phyloP scores from a whole-genome alignment of 1,140 invertebrate genomes.

The Euschistus heros region DNA sequence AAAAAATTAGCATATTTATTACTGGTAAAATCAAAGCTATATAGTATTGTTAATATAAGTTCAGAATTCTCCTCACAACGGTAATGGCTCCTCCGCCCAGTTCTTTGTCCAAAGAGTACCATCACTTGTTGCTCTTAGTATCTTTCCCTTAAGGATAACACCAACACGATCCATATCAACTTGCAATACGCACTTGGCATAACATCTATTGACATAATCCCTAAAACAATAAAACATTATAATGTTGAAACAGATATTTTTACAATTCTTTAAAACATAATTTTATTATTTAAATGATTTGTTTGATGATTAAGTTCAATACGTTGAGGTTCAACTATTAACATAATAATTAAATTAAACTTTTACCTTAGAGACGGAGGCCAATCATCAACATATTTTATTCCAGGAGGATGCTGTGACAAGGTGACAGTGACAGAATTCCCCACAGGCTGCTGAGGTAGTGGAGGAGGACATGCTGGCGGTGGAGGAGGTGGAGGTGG shows the following conservation, averaged over 20 bases:
- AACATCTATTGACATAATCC: constrained; percentile 80
- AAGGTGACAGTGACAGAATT: background rate
- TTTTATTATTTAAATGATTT: background rate
- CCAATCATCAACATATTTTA: constrained; percentile 15
- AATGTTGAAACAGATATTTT: background rate
- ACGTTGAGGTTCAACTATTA: background rate
- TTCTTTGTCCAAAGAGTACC: constrained; percentile 77
- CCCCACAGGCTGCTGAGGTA: background rate
- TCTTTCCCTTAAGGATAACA: constrained; percentile 84
- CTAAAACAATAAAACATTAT: constrained; percentile 33
- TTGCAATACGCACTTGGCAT: constrained; percentile 73
- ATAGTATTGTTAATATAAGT: background rate
- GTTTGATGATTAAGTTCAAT: background rate
- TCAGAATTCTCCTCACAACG: constrained; percentile 34
- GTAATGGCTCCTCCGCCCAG: constrained; percentile 84
- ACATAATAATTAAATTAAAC: background rate
- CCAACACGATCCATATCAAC: constrained; percentile 89
- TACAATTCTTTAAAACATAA: constrained; percentile 1
- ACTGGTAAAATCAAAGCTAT: background rate
- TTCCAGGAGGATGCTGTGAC: background rate
- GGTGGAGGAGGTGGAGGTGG: constrained; percentile 23
- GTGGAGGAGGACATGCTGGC: constrained; percentile 13
- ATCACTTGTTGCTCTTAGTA: constrained; percentile 75
- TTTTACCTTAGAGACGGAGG: constrained; percentile 16
- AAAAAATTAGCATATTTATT: background rate